Conservation (phyloP, 2,888 invertebrate genomes). For the Cenopis cana region DNA sequence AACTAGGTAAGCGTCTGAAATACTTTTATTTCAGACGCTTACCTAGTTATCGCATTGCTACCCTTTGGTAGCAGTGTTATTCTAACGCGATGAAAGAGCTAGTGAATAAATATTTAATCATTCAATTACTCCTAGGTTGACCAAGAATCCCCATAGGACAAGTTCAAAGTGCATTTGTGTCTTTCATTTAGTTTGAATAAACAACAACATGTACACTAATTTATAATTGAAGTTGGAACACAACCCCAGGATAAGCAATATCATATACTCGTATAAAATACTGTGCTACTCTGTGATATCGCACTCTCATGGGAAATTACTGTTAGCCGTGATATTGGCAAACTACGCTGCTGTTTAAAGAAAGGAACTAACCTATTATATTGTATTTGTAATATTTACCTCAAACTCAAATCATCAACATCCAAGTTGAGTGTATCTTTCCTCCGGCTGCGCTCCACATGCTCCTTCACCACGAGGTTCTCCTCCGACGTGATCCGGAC, state of each 20-base stretch:
- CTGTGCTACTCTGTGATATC: too few relatives aligned
- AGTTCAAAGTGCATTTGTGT: not conserved
- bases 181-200: not conserved
- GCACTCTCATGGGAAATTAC: slow-evolving; percentile 12
- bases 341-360: too few relatives aligned
- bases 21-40: too few relatives aligned
- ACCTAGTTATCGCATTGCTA: too few relatives aligned
- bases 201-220: not conserved
- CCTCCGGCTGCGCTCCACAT: slow-evolving; percentile 62
- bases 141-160: not conserved
- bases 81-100: too few relatives aligned
- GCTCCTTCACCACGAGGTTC: slow-evolving; percentile 75
- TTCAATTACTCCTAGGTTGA: not conserved
- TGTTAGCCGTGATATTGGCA: too few relatives aligned
- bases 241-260: not conserved
- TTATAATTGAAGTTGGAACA: slow-evolving; percentile 10
- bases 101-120: not conserved
- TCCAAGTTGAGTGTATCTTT: slow-evolving; percentile 81
- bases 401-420: slow-evolving; percentile 83
- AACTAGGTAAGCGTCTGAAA: too few relatives aligned
- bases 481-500: slow-evolving; percentile 81
- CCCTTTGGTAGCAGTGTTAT: too few relatives aligned
- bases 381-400: too few relatives aligned
- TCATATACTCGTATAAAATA: too few relatives aligned
- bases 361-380: not conserved